A percentile compares a stretch with the other conserved stretches of the same genome.
These are phyloP conservation scores for Podarcis muralis DNA, from an alignment of 2,113 vertebrate genomes.

Conservation along the genomic window DNA sequence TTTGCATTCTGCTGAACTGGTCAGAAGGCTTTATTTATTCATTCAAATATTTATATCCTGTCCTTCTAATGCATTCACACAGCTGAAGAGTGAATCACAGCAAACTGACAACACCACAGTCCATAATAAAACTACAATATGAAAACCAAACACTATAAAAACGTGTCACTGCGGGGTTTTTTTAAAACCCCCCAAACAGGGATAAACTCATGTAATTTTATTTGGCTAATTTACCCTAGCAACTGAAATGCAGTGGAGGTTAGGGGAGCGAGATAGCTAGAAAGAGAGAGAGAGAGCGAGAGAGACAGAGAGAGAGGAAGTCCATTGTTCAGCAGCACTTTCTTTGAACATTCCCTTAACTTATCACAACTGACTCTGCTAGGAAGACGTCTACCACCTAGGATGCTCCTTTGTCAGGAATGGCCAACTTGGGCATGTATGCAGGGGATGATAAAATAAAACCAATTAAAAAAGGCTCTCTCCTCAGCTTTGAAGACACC, in stretches of 20 bases:
- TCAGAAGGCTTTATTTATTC: background rate
- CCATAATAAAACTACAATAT: background rate
- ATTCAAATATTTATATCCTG: background rate
- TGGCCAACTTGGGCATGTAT: background rate
- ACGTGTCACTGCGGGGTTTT: background rate
- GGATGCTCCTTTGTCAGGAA: background rate
- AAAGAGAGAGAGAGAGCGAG: too few relatives aligned
- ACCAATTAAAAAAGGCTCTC: background rate
- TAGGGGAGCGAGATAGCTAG: background rate
- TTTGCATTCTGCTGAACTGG: background rate
- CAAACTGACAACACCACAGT: background rate
- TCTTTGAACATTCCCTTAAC: background rate
- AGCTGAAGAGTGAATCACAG: background rate
- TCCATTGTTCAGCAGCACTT: background rate
- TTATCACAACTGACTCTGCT: background rate
- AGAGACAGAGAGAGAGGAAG: background rate
- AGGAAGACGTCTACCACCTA: background rate
- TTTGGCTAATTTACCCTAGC: background rate
- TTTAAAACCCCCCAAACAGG: background rate
- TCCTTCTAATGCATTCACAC: background rate
- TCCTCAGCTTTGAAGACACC: background rate
- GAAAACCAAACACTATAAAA: background rate
- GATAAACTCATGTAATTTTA: background rate
- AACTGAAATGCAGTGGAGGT: background rate
- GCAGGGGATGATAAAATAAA: background rate